Evolutionary conservation across 2,888 invertebrate genomes (phyloP), one percentile per base, ranked within the genome.

Genomic region (Augiades crinisus): DNA sequence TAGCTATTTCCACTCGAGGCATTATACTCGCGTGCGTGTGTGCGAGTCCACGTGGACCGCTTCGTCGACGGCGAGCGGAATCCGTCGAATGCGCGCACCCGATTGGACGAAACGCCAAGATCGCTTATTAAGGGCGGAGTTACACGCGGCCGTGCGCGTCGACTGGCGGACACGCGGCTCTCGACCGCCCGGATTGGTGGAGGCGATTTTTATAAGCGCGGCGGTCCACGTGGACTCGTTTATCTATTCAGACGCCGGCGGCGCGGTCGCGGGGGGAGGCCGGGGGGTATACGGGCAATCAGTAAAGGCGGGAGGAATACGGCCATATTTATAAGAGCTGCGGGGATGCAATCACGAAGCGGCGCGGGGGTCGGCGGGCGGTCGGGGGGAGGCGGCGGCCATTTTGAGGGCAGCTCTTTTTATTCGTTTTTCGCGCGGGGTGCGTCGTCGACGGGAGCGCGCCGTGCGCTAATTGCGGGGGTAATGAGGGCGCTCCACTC

Each of bases 351-450:
- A 90, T 89, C 89, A 88, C 88, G 89, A 90, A 88, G 86, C 86
- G 86, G 87, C 81, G 88, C 82, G 88, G 84, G 88, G 84, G 77
- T 71, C 72, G 79, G 74, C 74, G 78, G 81, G 81, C 67, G 78
- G 70, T 66, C 72, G 79, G 81, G 84, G 81, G 79, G 81, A 79
- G 84, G 84, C 91, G 92, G 92, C 92, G 92, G 92, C 92, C 92
- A 92, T 92, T 92, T 92, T 92, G 92, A 92, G 92, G 92, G 92
- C 92, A 91, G 92, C 91, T 92, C 92, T 91, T 90, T 90, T 90
- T 88, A 87, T 92, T 91, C 89, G 90, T 89, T 89, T 90, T 87
- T 86, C 84, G 88, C 86, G 87, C 86, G 85, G 87, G 88, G 86
- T 85, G 86, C 86, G 88, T 85, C 82, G 84, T 75, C 82, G 84